phyloP scores from a whole-genome alignment of 1,140 invertebrate genomes.

The Pantala flavescens region DNA sequence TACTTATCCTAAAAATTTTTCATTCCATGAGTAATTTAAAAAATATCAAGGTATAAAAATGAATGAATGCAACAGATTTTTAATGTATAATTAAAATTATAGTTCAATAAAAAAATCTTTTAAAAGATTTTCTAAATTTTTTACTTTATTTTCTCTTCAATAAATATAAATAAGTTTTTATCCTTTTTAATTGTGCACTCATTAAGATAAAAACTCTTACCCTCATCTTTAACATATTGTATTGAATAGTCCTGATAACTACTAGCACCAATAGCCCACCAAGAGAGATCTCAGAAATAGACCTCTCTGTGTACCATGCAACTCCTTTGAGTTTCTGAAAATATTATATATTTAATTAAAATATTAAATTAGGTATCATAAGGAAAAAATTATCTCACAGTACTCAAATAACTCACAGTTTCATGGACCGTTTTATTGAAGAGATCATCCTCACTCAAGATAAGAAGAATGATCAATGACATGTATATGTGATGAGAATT shows the following conservation, averaged over 20 bases:
- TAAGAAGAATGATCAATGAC: constrained; percentile 93
- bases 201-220: constrained; percentile 37
- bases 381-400: constrained; percentile 11
- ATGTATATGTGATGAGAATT: constrained; percentile 98
- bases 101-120: too few species aligned
- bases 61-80: too few species aligned
- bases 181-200: too few species aligned
- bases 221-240: constrained; percentile 93
- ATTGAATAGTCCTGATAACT: constrained; percentile 91
- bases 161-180: too few species aligned
- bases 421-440: constrained; percentile 92
- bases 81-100: too few species aligned
- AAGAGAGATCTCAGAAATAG: constrained; percentile 81
- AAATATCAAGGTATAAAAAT: too few species aligned
- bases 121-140: too few species aligned
- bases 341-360: constrained; percentile 20
- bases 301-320: constrained; percentile 83
- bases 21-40: neutral
- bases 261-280: constrained; percentile 94
- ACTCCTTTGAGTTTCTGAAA: constrained; percentile 75
- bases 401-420: constrained; percentile 58
- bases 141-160: too few species aligned
- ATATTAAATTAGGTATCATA: neutral
- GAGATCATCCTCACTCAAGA: constrained; percentile 91
- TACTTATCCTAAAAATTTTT: constrained; percentile 67